Base-by-base conservation (phyloP, 2,797 vertebrate species). In the Poecilia wingei region DNA sequence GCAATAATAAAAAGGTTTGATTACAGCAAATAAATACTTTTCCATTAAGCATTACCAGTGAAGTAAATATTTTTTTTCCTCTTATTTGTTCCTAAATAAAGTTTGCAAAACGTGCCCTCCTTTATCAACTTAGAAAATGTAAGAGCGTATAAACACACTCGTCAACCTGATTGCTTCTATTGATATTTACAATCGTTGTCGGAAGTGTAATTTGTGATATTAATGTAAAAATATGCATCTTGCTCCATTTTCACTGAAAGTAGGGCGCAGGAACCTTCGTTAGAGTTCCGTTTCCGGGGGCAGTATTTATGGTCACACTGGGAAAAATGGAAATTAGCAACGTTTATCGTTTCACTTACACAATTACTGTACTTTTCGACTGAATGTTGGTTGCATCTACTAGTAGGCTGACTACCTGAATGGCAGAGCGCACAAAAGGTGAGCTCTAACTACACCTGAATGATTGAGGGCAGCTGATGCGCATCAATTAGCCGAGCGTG, bases 311-410 rank as follows among this genome's bases (percentile, higher is more conserved):
- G 81, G 92, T 91, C 85, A 93, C 96, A 90, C 94, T 91, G 82
- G 61, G 81, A 89, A 92, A 93, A 89, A 86, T 89, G 89, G 77
- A 92, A 93, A 91, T 90, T 91, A 93, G 87, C 84, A 92, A 46
- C 88, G 81, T 90, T 92, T 89, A 90, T 89, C 86, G 76, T 76
- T 84, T 87, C 70, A 86, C 89, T 89, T 86, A 72, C 76, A 79
- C 79, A 77, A 57, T 68, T 77, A 57, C 53, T 75, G 66, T 76
- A 28, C 9, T n/a, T 66, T 77, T 71, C 46, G 68, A 53, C 79
- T 78, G 76, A 82, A 77, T 41, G 25, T 14, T 36, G 3, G 13
- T 9, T 66, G 55, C 43, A 1, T 75, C 66, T 31, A 72, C 9
- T 51, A 20, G 43, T 49, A 33, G 31, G 1, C 53, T 16, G 55